These are phyloP conservation scores for Leptodactylus fallax DNA, from an alignment of 2,797 vertebrate species.

Conservation along the genomic window DNA sequence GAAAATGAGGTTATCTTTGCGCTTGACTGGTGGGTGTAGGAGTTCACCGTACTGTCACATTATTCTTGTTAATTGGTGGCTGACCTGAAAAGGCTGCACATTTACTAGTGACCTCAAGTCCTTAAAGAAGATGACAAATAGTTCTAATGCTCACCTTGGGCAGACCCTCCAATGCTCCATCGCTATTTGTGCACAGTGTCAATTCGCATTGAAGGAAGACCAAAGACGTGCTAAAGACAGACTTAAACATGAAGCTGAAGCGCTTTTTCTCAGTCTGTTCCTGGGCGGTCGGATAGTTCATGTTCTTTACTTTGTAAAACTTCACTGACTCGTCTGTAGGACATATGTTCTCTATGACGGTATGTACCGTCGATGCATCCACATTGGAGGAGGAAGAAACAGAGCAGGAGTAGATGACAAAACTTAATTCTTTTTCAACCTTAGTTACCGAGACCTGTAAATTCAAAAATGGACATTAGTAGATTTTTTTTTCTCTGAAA, in stretches of 20 bases:
- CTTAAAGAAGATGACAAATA: background rate
- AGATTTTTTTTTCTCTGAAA: background rate
- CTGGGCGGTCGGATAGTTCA: constrained; percentile 72
- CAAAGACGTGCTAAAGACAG: constrained; percentile 81
- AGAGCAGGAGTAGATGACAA: constrained; percentile 90
- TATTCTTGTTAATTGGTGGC: constrained; percentile 10
- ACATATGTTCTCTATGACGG: constrained; percentile 94
- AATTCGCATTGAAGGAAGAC: constrained; percentile 94
- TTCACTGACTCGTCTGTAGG: constrained; percentile 87
- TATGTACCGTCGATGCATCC: constrained; percentile 78
- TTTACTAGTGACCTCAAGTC: background rate
- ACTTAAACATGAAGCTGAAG: constrained; percentile 91
- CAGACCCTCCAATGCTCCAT: constrained; percentile 71
- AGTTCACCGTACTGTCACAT: background rate
- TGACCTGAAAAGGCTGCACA: constrained; percentile 6
- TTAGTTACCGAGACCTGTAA: constrained; percentile 86
- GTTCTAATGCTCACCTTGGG: constrained; percentile 78
- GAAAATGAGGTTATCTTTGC: background rate
- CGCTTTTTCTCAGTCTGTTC: constrained; percentile 80
- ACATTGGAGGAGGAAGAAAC: constrained; percentile 86
- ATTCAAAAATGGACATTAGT: background rate
- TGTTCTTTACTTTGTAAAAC: constrained; percentile 76
- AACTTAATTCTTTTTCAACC: constrained; percentile 84
- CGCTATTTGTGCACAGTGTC: constrained; percentile 82
- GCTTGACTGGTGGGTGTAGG: background rate